Evolutionary conservation across 2,113 vertebrate genomes (phyloP).

Genomic region (Mohoua ochrocephala): DNA sequence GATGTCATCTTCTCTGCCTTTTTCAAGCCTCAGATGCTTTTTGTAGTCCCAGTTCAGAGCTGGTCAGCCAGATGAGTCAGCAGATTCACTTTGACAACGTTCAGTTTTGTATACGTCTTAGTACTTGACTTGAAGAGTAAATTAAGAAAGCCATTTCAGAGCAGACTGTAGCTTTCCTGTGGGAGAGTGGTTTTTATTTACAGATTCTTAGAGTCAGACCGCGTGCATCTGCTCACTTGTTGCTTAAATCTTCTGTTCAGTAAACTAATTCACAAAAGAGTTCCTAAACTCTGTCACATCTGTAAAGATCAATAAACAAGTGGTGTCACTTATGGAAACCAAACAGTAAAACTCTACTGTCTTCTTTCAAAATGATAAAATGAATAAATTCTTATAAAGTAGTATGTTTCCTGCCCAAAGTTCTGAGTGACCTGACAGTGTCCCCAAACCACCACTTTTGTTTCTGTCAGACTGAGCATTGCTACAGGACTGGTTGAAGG

Average conservation of each 20-base stretch:
- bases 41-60: not conserved
- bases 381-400: not conserved
- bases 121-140: not conserved
- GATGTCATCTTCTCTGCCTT: not conserved
- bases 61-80: not conserved
- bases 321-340: not conserved
- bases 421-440: not conserved
- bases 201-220: not conserved
- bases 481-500: not conserved
- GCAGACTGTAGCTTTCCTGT: not conserved
- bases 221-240: not conserved
- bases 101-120: not conserved
- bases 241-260: not conserved
- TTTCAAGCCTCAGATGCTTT: not conserved
- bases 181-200: not conserved
- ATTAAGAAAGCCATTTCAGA: not conserved
- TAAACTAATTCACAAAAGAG: not conserved
- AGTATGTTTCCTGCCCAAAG: not conserved
- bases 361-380: not conserved
- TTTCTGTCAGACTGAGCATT: not conserved
- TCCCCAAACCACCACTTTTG: not conserved
- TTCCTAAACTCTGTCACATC: not conserved
- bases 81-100: not conserved
- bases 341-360: not conserved
- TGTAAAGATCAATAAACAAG: not conserved